Evolutionary conservation across 2,113 vertebrate genomes (phyloP).

Genomic region (Psittacara wagleri): DNA sequence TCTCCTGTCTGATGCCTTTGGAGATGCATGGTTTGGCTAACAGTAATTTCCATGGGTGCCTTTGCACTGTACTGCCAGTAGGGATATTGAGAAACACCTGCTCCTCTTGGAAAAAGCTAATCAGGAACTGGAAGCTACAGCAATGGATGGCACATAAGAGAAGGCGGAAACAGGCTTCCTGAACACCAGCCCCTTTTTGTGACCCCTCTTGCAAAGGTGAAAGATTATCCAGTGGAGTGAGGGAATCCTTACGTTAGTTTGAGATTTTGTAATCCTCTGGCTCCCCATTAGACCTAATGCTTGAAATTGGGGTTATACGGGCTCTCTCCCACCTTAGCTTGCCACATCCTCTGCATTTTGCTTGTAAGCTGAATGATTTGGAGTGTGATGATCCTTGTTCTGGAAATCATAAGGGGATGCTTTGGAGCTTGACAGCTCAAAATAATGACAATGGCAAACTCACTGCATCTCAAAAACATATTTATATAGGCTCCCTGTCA

Average conservation of each 20-base stretch:
- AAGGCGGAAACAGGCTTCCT: not conserved
- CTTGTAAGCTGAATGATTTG: not conserved
- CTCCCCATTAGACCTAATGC: not conserved
- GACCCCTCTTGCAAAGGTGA: not conserved
- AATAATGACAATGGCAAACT: constrained; percentile 24
- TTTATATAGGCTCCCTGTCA: constrained; percentile 23
- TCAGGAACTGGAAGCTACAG: not conserved
- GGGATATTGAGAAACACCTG: not conserved
- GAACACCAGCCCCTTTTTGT: not conserved
- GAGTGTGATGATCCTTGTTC: not conserved
- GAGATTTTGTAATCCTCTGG: not conserved
- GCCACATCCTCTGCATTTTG: not conserved
- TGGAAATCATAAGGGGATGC: not conserved
- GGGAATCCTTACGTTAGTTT: not conserved
- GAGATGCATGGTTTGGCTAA: not conserved
- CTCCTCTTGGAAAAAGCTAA: not conserved
- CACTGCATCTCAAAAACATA: not conserved
- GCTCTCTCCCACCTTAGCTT: not conserved
- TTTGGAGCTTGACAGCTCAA: constrained; percentile 17
- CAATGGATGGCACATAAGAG: not conserved
- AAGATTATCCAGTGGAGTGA: not conserved
- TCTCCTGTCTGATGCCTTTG: not conserved
- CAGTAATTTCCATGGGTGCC: not conserved
- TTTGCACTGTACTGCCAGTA: not conserved
- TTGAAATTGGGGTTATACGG: not conserved